Conservation (phyloP, 2,797 vertebrate species). For the Holocentrus rufus region DNA sequence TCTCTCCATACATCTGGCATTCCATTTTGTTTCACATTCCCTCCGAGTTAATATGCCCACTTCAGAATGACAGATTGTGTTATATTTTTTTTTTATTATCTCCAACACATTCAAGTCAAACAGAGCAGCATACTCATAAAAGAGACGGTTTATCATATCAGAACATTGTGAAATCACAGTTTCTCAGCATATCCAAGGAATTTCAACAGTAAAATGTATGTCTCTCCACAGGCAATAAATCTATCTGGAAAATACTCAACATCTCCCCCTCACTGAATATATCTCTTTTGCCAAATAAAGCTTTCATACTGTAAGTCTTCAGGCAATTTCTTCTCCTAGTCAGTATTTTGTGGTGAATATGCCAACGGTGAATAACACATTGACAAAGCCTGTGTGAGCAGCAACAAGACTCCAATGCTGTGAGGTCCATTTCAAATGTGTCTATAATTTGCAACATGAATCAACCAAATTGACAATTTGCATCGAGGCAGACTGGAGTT, state of each 20-base stretch:
- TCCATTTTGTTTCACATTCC: constrained; percentile 52
- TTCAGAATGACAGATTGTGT: constrained; percentile 52
- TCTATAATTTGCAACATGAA: constrained; percentile 13
- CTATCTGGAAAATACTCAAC: constrained; percentile 51
- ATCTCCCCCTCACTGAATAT: constrained; percentile 45
- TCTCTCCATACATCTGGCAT: constrained; percentile 42
- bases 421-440: constrained; percentile 9
- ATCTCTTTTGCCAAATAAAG: constrained; percentile 64
- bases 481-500: constrained; percentile 41
- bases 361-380: constrained; percentile 40
- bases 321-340: constrained; percentile 44
- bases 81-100: constrained; percentile 55
- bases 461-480: constrained; percentile 31
- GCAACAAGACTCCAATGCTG: constrained; percentile 31
- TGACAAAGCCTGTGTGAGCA: constrained; percentile 32
- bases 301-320: constrained; percentile 57
- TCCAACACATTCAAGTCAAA: constrained; percentile 49
- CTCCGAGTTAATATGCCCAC: constrained; percentile 54
- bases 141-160: constrained; percentile 59
- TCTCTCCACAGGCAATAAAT: constrained; percentile 64
- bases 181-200: constrained; percentile 43
- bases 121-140: constrained; percentile 46
- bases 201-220: constrained; percentile 44
- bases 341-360: constrained; percentile 41
- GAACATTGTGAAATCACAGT: constrained; percentile 57